Evolutionary conservation across 2,888 invertebrate genomes (phyloP).

Genomic region (Cheilosia vernalis): DNA sequence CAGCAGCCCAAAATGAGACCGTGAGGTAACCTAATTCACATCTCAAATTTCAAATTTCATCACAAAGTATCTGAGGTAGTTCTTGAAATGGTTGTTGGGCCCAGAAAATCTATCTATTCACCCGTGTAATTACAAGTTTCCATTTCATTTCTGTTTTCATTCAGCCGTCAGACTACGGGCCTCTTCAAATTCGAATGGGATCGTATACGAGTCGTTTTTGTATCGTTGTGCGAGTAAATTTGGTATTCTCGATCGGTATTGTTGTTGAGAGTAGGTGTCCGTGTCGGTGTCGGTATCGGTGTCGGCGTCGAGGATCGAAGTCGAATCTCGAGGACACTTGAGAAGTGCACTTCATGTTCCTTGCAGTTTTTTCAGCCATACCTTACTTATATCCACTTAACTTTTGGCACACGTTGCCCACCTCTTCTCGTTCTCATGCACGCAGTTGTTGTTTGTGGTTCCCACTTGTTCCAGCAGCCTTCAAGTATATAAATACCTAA

Average conservation of each 20-base stretch:
- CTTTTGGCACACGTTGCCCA: slow-evolving; percentile 67
- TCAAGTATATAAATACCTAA: background rate
- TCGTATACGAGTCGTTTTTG: background rate
- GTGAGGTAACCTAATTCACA: slow-evolving; percentile 71
- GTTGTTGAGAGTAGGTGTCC: slow-evolving; percentile 59
- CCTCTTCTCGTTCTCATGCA: too few relatives aligned
- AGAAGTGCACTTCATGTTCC: slow-evolving; percentile 52
- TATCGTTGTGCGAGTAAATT: slow-evolving; percentile 50
- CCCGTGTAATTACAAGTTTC: slow-evolving; percentile 75
- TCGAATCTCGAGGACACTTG: slow-evolving; percentile 66
- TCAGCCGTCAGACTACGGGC: slow-evolving; percentile 27
- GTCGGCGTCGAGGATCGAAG: background rate
- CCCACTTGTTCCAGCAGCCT: slow-evolving; percentile 31
- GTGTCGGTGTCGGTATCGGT: slow-evolving; percentile 1
- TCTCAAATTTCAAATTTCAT: slow-evolving; percentile 74
- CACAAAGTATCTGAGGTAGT: slow-evolving; percentile 68
- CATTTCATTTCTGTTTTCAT: slow-evolving; percentile 68
- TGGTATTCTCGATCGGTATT: slow-evolving; percentile 31
- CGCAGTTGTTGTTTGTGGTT: slow-evolving; percentile 15
- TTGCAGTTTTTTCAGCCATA: slow-evolving; percentile 46
- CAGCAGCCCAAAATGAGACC: slow-evolving; percentile 49
- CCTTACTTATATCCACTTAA: slow-evolving; percentile 34
- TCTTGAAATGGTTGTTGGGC: slow-evolving; percentile 69
- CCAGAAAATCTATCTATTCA: slow-evolving; percentile 67
- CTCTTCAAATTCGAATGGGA: slow-evolving; percentile 56